Evolutionary conservation across 2,113 vertebrate species (phyloP).

Genomic region (Antechinus stuartii): DNA sequence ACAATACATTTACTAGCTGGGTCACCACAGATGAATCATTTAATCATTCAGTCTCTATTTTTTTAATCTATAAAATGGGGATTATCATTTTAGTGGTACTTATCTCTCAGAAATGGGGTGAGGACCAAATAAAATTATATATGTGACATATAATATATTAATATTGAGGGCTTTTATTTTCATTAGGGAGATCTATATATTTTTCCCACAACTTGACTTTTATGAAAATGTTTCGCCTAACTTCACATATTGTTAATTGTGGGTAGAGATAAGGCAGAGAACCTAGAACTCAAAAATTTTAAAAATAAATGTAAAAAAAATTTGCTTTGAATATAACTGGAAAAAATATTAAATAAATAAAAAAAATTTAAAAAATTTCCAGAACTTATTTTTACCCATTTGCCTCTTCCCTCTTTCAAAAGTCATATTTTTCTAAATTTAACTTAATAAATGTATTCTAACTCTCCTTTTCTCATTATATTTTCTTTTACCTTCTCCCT

Average conservation of each 20-base stretch:
- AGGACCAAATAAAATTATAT: background rate
- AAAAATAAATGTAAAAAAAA: too few species aligned
- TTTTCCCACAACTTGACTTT: too few species aligned
- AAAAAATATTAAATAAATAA: too few species aligned
- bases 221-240: too few species aligned
- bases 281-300: too few species aligned
- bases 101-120: background rate
- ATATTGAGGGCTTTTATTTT: too few species aligned
- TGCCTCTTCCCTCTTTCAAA: slow-evolving; percentile 6
- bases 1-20: background rate
- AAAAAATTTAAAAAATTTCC: background rate
- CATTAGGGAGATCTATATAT: too few species aligned
- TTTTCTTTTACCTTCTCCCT: slow-evolving; percentile 81
- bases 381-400: background rate
- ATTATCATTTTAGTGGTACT: background rate
- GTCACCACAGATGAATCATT: background rate
- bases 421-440: background rate
- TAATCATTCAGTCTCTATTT: background rate
- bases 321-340: too few species aligned
- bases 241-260: too few species aligned
- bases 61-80: background rate
- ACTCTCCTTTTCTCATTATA: background rate
- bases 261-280: too few species aligned
- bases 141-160: background rate
- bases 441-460: background rate